Base-by-base conservation (phyloP, 2,113 vertebrate species). In the Thunnus thynnus region DNA sequence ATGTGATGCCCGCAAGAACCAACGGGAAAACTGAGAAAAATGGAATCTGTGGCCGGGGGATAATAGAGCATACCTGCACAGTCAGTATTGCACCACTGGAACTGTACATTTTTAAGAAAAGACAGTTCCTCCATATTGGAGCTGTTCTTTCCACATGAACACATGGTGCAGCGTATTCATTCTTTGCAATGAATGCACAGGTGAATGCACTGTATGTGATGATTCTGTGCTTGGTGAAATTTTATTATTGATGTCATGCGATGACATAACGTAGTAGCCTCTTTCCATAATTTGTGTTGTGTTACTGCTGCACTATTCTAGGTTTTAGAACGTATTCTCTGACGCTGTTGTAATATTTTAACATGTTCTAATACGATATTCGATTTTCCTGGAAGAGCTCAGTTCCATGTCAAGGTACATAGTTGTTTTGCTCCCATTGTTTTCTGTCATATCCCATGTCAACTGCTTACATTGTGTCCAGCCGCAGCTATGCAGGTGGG, bases 391-490 rank as follows among this genome's bases (percentile, higher is more conserved):
- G 32, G 54, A 64, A n/a, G n/a, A 25, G 58, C 80, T 55, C 25
- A 69, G 51, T 72, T 60, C 60, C 36, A 65, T 20, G 36, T 63
- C 8, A 13, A 54, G 54, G 61, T 51, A 14, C 16, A 36, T 41
- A 50, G n/a, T 41, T 76, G n/a, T 62, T 82, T 78, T 50, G 44
- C 44, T 22, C 64, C 30, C 13, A 14, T 74, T 68, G 55, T 65
- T 67, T 69, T 65, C 13, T 55, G 58, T 47, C 44, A 52, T 65
- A 46, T 60, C 14, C 66, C 30, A 25, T 71, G 60, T 25, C 57
- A 86, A 46, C 82, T 66, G 61, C 50, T 85, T 67, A 55, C 72
- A 85, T 67, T 78, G 68, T 70, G 44, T 72, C 52, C 46, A 54
- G 22, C 72, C 46, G 55, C 55, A 75, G 51, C 79, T 16, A 18